These are phyloP conservation scores for Drosophila albomicans DNA, from an alignment of 1,140 invertebrate species.

Conservation along the genomic window DNA sequence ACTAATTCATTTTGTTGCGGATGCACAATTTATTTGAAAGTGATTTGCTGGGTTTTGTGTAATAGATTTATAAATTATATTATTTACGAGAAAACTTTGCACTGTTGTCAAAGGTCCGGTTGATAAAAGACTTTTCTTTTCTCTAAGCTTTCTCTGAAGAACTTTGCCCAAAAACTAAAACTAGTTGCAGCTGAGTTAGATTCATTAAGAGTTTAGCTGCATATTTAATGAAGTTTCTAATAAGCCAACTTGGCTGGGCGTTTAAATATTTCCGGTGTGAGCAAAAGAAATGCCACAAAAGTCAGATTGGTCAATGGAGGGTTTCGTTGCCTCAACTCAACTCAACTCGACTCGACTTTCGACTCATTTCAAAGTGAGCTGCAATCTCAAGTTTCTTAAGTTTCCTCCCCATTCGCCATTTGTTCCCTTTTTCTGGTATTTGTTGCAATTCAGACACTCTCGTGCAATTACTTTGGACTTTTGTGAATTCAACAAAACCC, in stretches of 20 bases:
- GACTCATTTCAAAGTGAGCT: constrained; percentile 12
- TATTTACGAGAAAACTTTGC: background rate
- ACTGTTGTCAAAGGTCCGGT: background rate
- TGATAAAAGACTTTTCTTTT: background rate
- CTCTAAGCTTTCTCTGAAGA: background rate
- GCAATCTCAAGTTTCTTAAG: constrained; percentile 48
- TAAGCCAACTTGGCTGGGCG: background rate
- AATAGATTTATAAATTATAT: no score
- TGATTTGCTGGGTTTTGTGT: no score
- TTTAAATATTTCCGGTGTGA: background rate
- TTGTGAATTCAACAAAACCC: constrained; percentile 43
- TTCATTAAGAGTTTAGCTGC: background rate
- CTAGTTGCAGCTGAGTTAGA: background rate
- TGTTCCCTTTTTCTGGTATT: constrained; percentile 16
- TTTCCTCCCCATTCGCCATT: background rate
- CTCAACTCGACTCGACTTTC: constrained; percentile 5
- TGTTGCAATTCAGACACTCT: constrained; percentile 39
- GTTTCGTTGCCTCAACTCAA: background rate
- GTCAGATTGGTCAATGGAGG: constrained; percentile 7
- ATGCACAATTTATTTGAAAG: no score
- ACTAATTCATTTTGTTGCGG: no score
- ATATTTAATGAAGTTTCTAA: constrained; percentile 3
- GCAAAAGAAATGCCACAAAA: background rate
- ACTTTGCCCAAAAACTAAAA: background rate
- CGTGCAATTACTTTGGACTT: constrained; percentile 45